Evolutionary conservation across 1,140 invertebrate species (phyloP).

Genomic region (Sinella curviseta): DNA sequence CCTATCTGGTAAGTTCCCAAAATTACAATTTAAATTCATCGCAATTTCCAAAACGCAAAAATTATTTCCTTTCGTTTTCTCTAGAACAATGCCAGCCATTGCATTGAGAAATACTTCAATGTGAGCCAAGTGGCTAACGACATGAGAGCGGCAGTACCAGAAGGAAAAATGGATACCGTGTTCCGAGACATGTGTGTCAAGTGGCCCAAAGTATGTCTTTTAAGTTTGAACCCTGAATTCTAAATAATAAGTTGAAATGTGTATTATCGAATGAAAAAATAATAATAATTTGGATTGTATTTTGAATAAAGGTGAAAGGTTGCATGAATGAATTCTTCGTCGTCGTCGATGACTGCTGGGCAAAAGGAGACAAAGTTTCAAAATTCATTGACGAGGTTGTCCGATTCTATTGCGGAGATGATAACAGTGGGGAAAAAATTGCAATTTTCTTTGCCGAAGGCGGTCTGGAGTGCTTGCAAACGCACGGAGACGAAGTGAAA

Average conservation of each 20-base stretch:
- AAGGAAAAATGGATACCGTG: slow-evolving; percentile 14
- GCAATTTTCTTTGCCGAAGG: slow-evolving; percentile 43
- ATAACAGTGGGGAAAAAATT: slow-evolving; percentile 42
- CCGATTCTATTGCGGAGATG: slow-evolving; percentile 42
- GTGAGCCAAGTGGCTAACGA: not conserved
- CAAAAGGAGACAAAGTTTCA: slow-evolving; percentile 39
- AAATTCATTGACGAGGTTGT: slow-evolving; percentile 37
- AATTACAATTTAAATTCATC: not conserved
- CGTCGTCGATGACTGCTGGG: slow-evolving; percentile 42
- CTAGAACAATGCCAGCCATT: not conserved
- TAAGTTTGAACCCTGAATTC: not conserved
- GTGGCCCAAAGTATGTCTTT: slow-evolving; percentile 12
- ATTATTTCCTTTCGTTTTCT: too few species aligned
- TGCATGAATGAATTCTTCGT: slow-evolving; percentile 28
- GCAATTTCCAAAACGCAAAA: not conserved
- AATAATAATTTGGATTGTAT: not conserved
- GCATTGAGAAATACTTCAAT: slow-evolving; percentile 9
- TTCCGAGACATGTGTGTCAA: slow-evolving; percentile 4
- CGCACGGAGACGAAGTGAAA: slow-evolving; percentile 27
- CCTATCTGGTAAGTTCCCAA: slow-evolving; percentile 25
- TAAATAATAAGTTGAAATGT: too few species aligned
- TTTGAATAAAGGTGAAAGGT: slow-evolving; percentile 8
- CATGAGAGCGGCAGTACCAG: not conserved
- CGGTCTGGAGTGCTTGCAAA: slow-evolving; percentile 28
- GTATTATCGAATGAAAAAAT: too few species aligned